Percentiles rank a stretch among this genome's conserved stretches.
Conservation (phyloP, 1,140 invertebrate species). For the Aphelenchoides fujianensis region DNA sequence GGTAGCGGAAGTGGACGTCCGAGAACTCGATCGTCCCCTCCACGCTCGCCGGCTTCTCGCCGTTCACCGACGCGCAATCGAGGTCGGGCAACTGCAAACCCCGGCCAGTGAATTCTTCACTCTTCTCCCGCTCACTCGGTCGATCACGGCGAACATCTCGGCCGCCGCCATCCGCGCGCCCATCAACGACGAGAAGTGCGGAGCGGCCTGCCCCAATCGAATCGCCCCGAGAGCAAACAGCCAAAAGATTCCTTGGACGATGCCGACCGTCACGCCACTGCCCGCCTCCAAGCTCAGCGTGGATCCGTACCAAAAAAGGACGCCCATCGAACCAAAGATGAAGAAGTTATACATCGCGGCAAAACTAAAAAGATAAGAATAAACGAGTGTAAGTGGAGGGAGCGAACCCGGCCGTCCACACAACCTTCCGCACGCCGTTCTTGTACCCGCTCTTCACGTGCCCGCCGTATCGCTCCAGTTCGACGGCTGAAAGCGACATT, state of each 20-base stretch:
- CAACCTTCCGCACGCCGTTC: neutral
- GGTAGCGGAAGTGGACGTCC: constrained; percentile 28
- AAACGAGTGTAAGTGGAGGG: neutral
- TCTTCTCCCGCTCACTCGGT: constrained; percentile 63
- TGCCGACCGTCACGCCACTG: constrained; percentile 24
- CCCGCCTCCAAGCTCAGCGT: constrained; percentile 18
- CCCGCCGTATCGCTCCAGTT: neutral
- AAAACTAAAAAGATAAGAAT: neutral
- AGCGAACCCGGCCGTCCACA: neutral
- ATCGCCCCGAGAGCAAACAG: constrained; percentile 24
- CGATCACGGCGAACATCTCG: constrained; percentile 75
- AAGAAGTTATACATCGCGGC: constrained; percentile 67
- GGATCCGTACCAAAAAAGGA: constrained; percentile 35
- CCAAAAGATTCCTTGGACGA: constrained; percentile 40
- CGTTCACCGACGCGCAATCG: constrained; percentile 13
- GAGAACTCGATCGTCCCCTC: constrained; percentile 22
- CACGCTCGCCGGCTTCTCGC: constrained; percentile 15
- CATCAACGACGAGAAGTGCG: constrained; percentile 24
- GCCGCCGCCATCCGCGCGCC: constrained; percentile 73
- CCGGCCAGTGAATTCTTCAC: neutral
- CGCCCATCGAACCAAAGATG: constrained; percentile 58
- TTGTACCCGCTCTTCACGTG: neutral
- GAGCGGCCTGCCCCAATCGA: constrained; percentile 27
- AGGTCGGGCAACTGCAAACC: constrained; percentile 8
- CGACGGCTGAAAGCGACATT: neutral